These are phyloP conservation scores for Atta cephalotes DNA, from an alignment of 1,140 invertebrate genomes.

Conservation along the genomic window DNA sequence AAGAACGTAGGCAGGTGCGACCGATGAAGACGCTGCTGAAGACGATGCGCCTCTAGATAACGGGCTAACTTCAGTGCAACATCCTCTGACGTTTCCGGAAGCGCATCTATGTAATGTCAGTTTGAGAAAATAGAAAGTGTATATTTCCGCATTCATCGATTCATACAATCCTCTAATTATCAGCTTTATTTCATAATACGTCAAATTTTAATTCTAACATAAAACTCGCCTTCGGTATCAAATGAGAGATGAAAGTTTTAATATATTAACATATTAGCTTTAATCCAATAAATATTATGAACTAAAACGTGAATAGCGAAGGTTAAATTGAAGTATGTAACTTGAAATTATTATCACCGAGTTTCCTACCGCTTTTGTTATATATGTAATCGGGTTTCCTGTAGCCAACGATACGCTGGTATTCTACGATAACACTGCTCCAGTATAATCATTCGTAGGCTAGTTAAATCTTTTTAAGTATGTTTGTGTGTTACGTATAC, in stretches of 20 bases:
- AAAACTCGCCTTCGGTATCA: neutral
- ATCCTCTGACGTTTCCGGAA: conserved; percentile 74
- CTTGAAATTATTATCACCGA: conserved; percentile 35
- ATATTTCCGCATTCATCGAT: neutral
- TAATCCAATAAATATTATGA: neutral
- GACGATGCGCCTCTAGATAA: conserved; percentile 73
- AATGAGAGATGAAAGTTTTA: neutral
- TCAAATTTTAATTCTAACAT: neutral
- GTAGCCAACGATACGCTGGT: conserved; percentile 11
- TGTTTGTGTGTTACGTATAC: neutral
- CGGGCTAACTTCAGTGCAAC: conserved; percentile 75
- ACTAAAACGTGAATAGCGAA: neutral
- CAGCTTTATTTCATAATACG: neutral
- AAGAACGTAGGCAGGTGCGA: conserved; percentile 55
- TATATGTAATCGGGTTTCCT: conserved; percentile 43
- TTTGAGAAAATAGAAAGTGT: conserved; percentile 34
- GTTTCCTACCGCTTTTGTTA: conserved; percentile 44
- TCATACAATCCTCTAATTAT: neutral
- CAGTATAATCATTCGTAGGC: neutral
- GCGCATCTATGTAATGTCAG: conserved; percentile 71
- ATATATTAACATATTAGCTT: neutral
- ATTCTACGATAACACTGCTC: neutral
- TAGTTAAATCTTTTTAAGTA: neutral
- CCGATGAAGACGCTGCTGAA: conserved; percentile 60
- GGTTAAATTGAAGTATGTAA: neutral